Conservation (phyloP, 2,797 vertebrate genomes). For the Acanthurus leucopareius region DNA sequence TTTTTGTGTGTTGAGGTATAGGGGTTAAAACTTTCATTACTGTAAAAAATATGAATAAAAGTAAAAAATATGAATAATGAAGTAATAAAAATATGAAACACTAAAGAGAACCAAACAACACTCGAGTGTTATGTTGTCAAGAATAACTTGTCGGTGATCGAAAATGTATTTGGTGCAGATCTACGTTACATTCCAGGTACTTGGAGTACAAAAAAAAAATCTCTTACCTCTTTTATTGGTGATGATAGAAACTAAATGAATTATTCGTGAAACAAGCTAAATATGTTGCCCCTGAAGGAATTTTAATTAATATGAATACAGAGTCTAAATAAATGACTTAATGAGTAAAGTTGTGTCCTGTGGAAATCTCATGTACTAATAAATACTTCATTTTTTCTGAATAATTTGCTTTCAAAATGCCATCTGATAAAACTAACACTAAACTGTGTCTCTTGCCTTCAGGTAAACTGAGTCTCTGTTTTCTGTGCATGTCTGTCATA, state of each 20-base stretch:
- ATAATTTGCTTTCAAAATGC: constrained; percentile 24
- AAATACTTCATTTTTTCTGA: constrained; percentile 15
- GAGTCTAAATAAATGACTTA: constrained; percentile 20
- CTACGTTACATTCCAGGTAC: constrained; percentile 12
- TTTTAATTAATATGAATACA: background rate
- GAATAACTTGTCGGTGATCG: background rate
- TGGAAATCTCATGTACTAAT: constrained; percentile 39
- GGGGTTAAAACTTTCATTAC: background rate
- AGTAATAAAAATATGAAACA: no score
- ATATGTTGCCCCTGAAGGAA: constrained; percentile 19
- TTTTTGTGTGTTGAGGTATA: background rate
- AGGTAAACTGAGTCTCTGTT: background rate
- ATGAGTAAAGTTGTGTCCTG: constrained; percentile 12
- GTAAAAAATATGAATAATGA: no score
- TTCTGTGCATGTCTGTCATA: constrained; percentile 28
- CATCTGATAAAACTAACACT: constrained; percentile 17
- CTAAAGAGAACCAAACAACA: background rate
- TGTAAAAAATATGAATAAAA: background rate
- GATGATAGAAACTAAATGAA: background rate
- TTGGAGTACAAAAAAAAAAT: background rate
- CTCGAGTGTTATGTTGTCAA: background rate
- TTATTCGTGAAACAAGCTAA: constrained; percentile 2
- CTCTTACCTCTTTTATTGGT: background rate
- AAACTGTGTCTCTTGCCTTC: constrained; percentile 10
- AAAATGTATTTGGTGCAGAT: background rate